Evolutionary conservation across 2,113 vertebrate species (phyloP), one percentile per base, ranked within the genome.

Genomic region (Sinocyclocheilus anshuiensis): DNA sequence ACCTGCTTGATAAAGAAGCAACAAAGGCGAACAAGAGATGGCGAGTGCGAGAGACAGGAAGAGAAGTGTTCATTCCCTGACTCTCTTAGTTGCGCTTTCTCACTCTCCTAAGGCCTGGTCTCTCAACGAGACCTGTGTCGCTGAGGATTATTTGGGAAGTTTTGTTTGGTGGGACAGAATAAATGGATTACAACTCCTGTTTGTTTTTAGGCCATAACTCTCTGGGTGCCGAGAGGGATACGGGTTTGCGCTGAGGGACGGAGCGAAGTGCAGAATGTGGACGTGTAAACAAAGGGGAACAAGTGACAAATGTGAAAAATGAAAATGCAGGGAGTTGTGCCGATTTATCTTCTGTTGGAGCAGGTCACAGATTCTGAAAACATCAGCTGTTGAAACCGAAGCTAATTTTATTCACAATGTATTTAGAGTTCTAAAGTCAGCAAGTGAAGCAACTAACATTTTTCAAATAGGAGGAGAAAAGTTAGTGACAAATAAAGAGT

Each of bases 171-270:
- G 92, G 89, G 91, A 88, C 88, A 91, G 85, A 87, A 84, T 95
- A 95, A 95, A 93, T 86, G 93, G 94, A 95, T 95, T 94, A 95
- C 94, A 95, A 95, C 86, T 93, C 91, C 91, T 91, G 93, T 90
- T 92, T 93, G 91, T 93, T 92, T 85, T 84, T 65, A n/a, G 45
- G 77, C 67, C 57, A 77, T 45, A 69, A 84, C 45, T 77, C 45
- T 77, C 33, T 22, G n/a, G 72, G 50, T 36, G 48, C 24, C 6
- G 2, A 77, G 61, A 77, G 87, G 11, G 83, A 90, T 84, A 86
- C 89, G 85, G 90, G 87, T 55, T 29, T 33, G 22, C 4, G 4
- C 53, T 74, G 9, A 88, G 89, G 89, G 89, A 89, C 77, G 4
- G 72, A 50, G 88, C 88, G 87, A 90, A 92, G 90, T 91, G 18